Evolutionary conservation across 2,888 invertebrate genomes (phyloP), one percentile per base, ranked within the genome.

Genomic region (Listrodromus nycthemerus): DNA sequence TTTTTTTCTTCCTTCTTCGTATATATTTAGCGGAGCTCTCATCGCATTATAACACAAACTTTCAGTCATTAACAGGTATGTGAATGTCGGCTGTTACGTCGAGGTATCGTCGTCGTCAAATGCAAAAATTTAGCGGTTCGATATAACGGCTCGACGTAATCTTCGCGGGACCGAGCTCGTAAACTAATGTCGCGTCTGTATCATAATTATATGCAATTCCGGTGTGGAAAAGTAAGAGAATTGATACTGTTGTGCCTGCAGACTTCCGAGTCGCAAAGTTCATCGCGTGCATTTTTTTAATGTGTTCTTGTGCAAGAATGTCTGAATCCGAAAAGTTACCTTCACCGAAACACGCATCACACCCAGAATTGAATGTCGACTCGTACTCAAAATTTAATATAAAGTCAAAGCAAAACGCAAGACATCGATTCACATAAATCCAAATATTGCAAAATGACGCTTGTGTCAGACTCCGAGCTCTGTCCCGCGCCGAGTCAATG

Each of bases 11-110:
- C 41, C 65, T 33, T 65, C 45, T 69, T 63, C 73, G 30, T 63
- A 45, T 77, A 33, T 82, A 65, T 52, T 55, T 73, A 65, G 79
- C 71, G 71, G 37, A 66, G 63, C 65, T 70, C 65, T 80, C 70
- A 41, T 82, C 80, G 75, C 73, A 73, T 52, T 37, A 19, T 79
- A 86, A 86, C 82, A 81, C 84, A 86, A 83, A 83, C 80, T 81
- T 74, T 86, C 86, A 85, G 81, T 86, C 83, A 85, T 84, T 74
- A 83, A 86, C 84, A 83, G 73, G 65, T 85, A 83, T 84, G 84
- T 80, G 81, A 83, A 83, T 81, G 41, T 74, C 78, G 69, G 78
- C 52, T 69, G 67, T 69, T 69, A 66, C 67, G 71, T 73, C 61
- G 52, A 55, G n/a, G 7, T 19, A 21, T 69, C 50, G 24, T 63